Conservation (phyloP, 2,888 invertebrate genomes). For the Lasioglossum figueresi region DNA sequence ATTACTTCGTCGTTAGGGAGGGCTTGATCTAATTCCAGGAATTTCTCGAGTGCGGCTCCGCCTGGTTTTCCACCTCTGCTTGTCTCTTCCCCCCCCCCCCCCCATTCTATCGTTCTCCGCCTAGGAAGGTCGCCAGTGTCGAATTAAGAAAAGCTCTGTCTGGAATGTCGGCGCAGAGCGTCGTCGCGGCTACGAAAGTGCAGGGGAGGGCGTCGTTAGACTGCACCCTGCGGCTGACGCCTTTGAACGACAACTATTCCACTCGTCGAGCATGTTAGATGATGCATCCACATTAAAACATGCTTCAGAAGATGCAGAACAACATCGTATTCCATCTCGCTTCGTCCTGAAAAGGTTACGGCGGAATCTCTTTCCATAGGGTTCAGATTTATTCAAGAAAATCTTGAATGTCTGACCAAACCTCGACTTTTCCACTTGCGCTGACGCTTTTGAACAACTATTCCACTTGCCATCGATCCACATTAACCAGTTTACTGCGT, state of each 20-base stretch:
- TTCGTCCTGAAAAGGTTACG: neutral
- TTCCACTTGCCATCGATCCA: neutral
- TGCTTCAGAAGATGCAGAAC: neutral
- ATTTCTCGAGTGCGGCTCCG: constrained; percentile 30
- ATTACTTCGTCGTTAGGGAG: constrained; percentile 59
- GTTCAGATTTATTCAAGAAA: neutral
- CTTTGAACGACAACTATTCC: neutral
- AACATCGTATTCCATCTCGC: neutral
- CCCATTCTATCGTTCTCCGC: neutral
- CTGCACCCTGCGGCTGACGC: neutral
- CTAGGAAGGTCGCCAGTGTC: constrained; percentile 16
- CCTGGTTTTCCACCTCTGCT: neutral
- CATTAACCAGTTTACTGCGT: too few species aligned
- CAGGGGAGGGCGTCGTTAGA: neutral
- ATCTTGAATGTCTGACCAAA: neutral
- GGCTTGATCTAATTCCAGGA: constrained; percentile 55
- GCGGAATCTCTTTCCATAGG: neutral
- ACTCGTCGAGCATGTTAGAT: neutral
- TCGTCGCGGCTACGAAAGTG: constrained; percentile 18
- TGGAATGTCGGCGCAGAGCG: constrained; percentile 5
- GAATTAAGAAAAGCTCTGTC: constrained; percentile 34
- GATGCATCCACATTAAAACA: neutral
- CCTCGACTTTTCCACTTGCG: too few species aligned
- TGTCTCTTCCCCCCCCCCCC: neutral
- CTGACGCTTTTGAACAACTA: neutral